Conservation (phyloP, 2,797 vertebrate species). For the Amniataba percoides region DNA sequence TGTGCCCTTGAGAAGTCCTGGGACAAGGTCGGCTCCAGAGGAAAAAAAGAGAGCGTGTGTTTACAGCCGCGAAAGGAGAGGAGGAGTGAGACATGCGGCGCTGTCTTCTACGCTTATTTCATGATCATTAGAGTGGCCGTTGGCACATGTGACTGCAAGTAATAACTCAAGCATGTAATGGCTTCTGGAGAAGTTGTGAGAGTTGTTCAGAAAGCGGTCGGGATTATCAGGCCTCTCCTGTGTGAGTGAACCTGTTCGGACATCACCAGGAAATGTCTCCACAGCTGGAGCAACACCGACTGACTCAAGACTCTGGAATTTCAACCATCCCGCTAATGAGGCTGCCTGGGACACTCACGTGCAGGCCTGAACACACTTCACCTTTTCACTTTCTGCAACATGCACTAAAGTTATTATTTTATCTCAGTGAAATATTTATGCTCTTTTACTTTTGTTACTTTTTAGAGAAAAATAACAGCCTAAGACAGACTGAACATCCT, state of each 20-base stretch:
- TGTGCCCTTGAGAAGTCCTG: slow-evolving; percentile 11
- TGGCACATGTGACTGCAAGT: background rate
- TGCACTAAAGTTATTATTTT: background rate
- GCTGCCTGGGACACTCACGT: slow-evolving; percentile 37
- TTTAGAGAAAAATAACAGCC: background rate
- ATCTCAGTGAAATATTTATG: background rate
- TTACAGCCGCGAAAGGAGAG: slow-evolving; percentile 1
- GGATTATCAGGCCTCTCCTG: slow-evolving; percentile 13
- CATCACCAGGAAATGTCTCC: slow-evolving; percentile 64
- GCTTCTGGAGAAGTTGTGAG: background rate
- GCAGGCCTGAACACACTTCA: slow-evolving; percentile 46
- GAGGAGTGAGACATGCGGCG: background rate
- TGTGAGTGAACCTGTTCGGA: slow-evolving; percentile 59
- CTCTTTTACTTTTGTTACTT: background rate
- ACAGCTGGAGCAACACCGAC: slow-evolving; percentile 65
- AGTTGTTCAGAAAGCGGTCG: slow-evolving; percentile 4
- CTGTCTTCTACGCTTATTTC: background rate
- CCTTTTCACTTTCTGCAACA: slow-evolving; percentile 33
- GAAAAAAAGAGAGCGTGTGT: background rate
- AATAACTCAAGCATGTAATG: background rate
- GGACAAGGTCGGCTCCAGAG: slow-evolving; percentile 1
- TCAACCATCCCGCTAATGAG: slow-evolving; percentile 63
- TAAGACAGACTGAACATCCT: background rate
- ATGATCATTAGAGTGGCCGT: background rate
- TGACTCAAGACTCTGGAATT: slow-evolving; percentile 74